Base-by-base conservation (phyloP, 2,797 vertebrate species). In the Labeo calbasu region DNA sequence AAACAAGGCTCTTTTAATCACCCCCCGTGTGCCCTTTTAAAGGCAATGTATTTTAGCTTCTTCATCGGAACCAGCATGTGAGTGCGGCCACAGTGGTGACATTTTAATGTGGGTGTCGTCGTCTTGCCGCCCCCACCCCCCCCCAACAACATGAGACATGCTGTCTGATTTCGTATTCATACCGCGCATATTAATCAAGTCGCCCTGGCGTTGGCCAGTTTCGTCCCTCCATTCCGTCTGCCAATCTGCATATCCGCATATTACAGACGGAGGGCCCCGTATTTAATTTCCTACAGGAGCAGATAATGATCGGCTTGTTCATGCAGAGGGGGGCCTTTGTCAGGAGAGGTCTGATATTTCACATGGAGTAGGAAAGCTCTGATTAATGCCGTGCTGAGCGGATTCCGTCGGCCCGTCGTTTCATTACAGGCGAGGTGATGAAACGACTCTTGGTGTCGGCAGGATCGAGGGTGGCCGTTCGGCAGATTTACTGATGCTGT, bases 241-340 rank as follows among this genome's bases (percentile, higher is more conserved):
- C 89, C 89, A 90, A 89, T 87, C 95, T 96, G 92, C 94, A 96
- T 96, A 96, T 96, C 96, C 96, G 96, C 95, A 95, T 95, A 95
- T 94, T 95, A 94, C 94, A 86, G 91, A 89, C 94, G 92, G 91
- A 92, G 93, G 92, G 85, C 82, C 92, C 92, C 91, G 94, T 94
- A 93, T 97, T 96, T 97, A 96, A 97, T 97, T 97, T 97, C 96
- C 96, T 96, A 96, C 95, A 95, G 95, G 96, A 96, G 94, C 95
- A 94, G 96, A 97, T 97, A 96, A 95, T 97, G 96, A 97, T 97
- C 96, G 96, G 94, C 93, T 95, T 96, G 95, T 94, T 96, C 95
- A 96, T 96, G 95, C 96, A 95, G 95, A 95, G 94, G 95, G 95
- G 95, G 96, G 94, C 95, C 94, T 95, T 94, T 95, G 93, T 95